Evolutionary conservation across 2,888 invertebrate genomes (phyloP), one percentile per base, ranked within the genome.

Genomic region (Antheraea assamensis): DNA sequence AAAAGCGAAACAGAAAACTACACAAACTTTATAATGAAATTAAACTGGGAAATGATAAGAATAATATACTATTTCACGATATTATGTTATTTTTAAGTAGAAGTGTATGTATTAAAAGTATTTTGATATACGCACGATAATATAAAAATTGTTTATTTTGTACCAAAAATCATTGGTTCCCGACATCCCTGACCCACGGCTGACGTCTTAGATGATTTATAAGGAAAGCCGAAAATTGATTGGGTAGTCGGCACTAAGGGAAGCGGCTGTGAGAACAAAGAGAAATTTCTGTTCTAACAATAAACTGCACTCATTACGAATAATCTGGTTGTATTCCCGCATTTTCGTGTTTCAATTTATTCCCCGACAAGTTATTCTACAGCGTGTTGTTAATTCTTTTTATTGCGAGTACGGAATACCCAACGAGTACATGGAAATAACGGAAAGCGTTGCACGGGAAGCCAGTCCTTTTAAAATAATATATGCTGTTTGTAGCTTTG

Each of bases 191-290:
- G 77, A 79, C 82, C 83, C 84, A 78, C 79, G 78, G 80, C 78
- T 84, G 90, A 89, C 91, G 87, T 86, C 83, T 76, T 75, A 83
- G 88, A 92, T 92, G 92, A 92, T 92, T 90, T 93, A 92, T 92
- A 90, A 83, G 90, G 87, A 86, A 84, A 81, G 81, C 83, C 82
- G 87, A 87, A 88, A 92, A 92, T 92, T 91, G 92, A 92, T 93
- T 92, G 90, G 89, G 79, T 81, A 76, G 80, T 81, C 82, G 81
- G 80, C 83, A 80, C 81, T 83, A 81, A 82, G 84, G 85, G 85
- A 88, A 91, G 90, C 86, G 88, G 86, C 87, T 80, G 78, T 77
- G 82, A 78, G 87, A 90, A 88, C 85, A 89, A 88, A 86, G 83
- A 82, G 81, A 83, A 82, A 83, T 70, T 68, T 58, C 68, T 52